Evolutionary conservation across 2,888 invertebrate species (phyloP).

Genomic region (Lapara coniferarum): DNA sequence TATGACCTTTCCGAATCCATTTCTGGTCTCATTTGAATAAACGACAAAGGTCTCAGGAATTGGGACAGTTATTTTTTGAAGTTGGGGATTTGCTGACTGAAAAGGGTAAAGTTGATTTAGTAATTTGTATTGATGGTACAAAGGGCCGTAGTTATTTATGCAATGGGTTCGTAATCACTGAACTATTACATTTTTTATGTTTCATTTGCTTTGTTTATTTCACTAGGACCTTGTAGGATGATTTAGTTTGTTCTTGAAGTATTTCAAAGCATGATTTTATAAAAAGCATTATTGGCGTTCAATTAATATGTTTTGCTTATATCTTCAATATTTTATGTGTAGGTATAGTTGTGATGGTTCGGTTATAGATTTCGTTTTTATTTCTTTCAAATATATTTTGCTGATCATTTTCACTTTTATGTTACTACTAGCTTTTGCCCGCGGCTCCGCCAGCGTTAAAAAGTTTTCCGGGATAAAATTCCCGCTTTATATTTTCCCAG

Average conservation of each 20-base stretch:
- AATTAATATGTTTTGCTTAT: neutral
- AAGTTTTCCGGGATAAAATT: too few relatives aligned
- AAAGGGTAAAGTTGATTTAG: slow-evolving; percentile 18
- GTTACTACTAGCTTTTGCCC: too few relatives aligned
- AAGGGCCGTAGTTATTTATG: slow-evolving; percentile 12
- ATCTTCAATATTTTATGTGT: neutral
- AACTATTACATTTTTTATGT: neutral
- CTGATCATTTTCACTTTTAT: too few relatives aligned
- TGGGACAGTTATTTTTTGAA: slow-evolving; percentile 20
- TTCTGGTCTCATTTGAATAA: slow-evolving; percentile 29
- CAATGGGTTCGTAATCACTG: neutral
- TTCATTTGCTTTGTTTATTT: neutral
- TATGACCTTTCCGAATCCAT: slow-evolving; percentile 25
- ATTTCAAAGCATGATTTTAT: neutral
- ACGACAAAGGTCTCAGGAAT: slow-evolving; percentile 25
- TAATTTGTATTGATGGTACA: slow-evolving; percentile 23
- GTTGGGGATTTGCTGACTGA: slow-evolving; percentile 3
- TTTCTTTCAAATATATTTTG: neutral
- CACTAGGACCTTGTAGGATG: neutral
- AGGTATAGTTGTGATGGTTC: too few relatives aligned
- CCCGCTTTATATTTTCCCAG: too few relatives aligned
- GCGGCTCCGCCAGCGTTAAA: too few relatives aligned
- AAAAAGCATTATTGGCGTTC: neutral
- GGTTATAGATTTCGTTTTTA: too few relatives aligned
- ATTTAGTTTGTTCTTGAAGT: neutral